These are phyloP conservation scores for Salticus scenicus DNA, from an alignment of 2,888 invertebrate genomes.

Conservation along the genomic window DNA sequence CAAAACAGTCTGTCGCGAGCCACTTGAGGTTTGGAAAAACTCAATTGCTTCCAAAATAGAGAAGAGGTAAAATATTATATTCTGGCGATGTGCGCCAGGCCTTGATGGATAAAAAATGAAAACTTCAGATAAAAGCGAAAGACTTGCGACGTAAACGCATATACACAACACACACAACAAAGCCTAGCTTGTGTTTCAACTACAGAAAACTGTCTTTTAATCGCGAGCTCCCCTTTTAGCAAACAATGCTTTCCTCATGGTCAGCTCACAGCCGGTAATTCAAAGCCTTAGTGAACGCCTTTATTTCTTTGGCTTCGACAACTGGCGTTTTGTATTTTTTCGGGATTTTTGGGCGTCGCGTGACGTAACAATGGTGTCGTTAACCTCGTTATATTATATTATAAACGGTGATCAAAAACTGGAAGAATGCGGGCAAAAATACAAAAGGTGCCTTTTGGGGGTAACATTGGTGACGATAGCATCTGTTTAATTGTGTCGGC, in stretches of 20 bases:
- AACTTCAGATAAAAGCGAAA: background rate
- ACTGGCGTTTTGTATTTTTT: slow-evolving; percentile 45
- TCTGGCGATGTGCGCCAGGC: background rate
- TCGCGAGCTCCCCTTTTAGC: slow-evolving; percentile 21
- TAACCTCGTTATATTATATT: slow-evolving; percentile 61
- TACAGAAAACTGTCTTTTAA: slow-evolving; percentile 40
- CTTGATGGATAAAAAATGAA: background rate
- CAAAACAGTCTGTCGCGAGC: slow-evolving; percentile 46
- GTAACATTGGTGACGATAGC: background rate
- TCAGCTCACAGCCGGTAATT: slow-evolving; percentile 53
- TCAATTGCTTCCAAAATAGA: slow-evolving; percentile 68
- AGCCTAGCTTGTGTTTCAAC: slow-evolving; percentile 55
- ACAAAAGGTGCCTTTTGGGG: slow-evolving; percentile 33
- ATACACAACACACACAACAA: slow-evolving; percentile 25
- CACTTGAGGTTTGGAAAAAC: slow-evolving; percentile 35
- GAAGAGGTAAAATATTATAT: slow-evolving; percentile 57
- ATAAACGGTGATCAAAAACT: slow-evolving; percentile 47
- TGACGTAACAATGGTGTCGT: slow-evolving; percentile 62
- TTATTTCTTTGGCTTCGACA: slow-evolving; percentile 45
- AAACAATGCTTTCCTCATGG: slow-evolving; percentile 59
- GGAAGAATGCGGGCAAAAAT: slow-evolving; percentile 10
- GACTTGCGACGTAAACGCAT: background rate
- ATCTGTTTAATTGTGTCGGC: slow-evolving; percentile 19
- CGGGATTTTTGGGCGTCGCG: slow-evolving; percentile 44
- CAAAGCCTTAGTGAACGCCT: slow-evolving; percentile 55